Conservation (phyloP, 2,888 invertebrate species). For the Rhorus exstirpatorius region DNA sequence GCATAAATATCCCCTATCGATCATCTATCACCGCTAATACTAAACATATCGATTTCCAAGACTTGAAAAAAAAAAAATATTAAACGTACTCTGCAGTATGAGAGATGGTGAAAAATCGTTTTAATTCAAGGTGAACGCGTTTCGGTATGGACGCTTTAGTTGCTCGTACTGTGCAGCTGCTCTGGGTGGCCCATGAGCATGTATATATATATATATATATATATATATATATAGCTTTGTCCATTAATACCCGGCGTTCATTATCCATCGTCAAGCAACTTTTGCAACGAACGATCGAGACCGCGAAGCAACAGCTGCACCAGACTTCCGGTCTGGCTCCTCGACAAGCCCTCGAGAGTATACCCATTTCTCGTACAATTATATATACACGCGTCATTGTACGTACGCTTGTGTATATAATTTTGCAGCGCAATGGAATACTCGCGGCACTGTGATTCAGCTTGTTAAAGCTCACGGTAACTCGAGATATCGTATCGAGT, state of each 20-base stretch:
- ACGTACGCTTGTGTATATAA: no score
- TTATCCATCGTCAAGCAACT: background rate
- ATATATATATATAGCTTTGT: no score
- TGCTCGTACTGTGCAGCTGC: background rate
- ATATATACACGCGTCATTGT: no score
- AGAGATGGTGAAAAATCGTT: background rate
- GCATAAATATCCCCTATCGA: conserved; percentile 36
- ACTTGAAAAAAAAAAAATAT: conserved; percentile 3
- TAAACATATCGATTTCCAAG: conserved; percentile 31
- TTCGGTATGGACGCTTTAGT: conserved; percentile 5
- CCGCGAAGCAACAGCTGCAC: background rate
- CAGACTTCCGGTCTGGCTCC: conserved; percentile 22
- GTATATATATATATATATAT: background rate
- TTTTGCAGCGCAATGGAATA: no score
- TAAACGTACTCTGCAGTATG: background rate
- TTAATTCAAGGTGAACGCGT: conserved; percentile 56
- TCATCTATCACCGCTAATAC: conserved; percentile 12
- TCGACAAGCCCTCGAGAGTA: background rate
- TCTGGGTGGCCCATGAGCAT: background rate
- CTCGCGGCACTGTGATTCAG: background rate
- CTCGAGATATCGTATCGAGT: conserved; percentile 14
- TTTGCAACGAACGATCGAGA: background rate
- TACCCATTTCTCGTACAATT: background rate
- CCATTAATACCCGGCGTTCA: no score
- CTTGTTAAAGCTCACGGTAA: conserved; percentile 13